Percentiles rank a stretch among this genome's conserved stretches.
Conservation (phyloP, 2,888 invertebrate species). For the Sarcophaga carnaria region DNA sequence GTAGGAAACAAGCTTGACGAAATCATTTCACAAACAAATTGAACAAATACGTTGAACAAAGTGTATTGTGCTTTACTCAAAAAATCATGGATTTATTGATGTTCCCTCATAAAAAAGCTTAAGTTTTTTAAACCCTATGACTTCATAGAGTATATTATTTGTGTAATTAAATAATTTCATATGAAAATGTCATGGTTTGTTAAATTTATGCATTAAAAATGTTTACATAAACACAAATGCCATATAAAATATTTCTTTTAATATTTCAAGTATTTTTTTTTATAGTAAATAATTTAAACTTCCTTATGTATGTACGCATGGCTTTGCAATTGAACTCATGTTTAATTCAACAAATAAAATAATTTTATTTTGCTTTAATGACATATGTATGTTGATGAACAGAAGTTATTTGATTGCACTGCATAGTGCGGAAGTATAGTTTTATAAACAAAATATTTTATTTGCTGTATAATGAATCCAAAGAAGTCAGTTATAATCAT, state of each 20-base stretch:
- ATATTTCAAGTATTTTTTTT: not conserved
- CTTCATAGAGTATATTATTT: not conserved
- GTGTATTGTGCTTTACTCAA: no score
- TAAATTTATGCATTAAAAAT: not conserved
- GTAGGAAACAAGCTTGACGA: no score
- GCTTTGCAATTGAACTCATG: not conserved
- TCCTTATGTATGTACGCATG: not conserved
- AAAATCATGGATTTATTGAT: no score
- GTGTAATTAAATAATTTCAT: not conserved
- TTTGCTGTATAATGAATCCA: not conserved
- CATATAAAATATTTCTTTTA: constrained; percentile 10
- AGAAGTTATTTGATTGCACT: no score
- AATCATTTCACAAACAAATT: no score
- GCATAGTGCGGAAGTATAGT: constrained; percentile 55
- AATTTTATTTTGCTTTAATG: not conserved
- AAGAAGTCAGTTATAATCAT: not conserved
- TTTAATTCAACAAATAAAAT: not conserved
- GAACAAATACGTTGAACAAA: no score
- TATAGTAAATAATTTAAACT: not conserved
- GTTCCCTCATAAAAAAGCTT: no score
- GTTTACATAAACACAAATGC: constrained; percentile 10
- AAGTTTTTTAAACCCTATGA: no score
- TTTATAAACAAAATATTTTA: constrained; percentile 28
- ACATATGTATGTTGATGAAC: no score
- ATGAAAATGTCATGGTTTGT: not conserved